These are phyloP conservation scores for Syncerus caffer DNA, from an alignment of 2,797 vertebrate genomes.

Conservation along the genomic window DNA sequence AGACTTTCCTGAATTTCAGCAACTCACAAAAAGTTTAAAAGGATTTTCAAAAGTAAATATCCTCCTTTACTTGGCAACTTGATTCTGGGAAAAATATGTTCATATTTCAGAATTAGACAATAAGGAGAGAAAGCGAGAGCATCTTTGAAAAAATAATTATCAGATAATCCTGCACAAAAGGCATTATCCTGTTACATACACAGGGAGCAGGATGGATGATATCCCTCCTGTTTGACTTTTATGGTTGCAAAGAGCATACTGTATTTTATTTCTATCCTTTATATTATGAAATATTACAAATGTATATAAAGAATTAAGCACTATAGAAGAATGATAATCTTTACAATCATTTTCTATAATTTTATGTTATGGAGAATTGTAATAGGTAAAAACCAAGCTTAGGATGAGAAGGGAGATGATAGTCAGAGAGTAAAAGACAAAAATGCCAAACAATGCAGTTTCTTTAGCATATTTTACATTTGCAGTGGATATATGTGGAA, in stretches of 20 bases:
- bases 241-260: neutral
- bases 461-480: neutral
- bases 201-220: neutral
- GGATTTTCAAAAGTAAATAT: conserved; percentile 17
- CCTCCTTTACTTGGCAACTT: neutral
- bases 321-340: neutral
- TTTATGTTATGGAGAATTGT: neutral
- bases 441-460: neutral
- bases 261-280: neutral
- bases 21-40: neutral
- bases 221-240: neutral
- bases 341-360: neutral
- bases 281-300: neutral
- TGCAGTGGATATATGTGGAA: neutral
- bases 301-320: neutral
- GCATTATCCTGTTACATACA: neutral
- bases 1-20: neutral
- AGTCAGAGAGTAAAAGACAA: neutral
- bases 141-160: neutral
- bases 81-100: neutral
- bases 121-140: neutral
- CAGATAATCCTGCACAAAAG: neutral
- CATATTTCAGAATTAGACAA: neutral
- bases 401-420: neutral
- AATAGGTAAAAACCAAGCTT: neutral